phyloP scores from a whole-genome alignment of 2,113 vertebrate species.

The Myanophis thanlyinensis region DNA sequence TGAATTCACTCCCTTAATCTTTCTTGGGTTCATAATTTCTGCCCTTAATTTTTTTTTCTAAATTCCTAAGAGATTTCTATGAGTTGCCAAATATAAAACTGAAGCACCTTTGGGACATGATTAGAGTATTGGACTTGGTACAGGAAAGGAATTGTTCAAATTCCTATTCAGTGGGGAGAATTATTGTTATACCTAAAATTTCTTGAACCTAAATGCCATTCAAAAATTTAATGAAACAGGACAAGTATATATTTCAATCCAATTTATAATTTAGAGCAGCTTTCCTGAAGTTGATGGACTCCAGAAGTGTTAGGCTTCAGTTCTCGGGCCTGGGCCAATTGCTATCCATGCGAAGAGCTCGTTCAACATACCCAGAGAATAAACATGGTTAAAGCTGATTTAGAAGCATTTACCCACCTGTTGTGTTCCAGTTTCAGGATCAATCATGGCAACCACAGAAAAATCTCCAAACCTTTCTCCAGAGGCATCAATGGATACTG shows the following conservation, averaged over 20 bases:
- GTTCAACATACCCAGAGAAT: background rate
- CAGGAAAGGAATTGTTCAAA: background rate
- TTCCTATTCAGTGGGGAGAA: background rate
- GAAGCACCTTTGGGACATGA: background rate
- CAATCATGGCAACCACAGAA: slow-evolving; percentile 92
- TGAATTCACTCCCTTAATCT: background rate
- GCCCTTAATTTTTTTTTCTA: background rate
- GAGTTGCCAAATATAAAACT: background rate
- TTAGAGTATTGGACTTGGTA: background rate
- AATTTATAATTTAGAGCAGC: background rate
- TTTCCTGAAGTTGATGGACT: background rate
- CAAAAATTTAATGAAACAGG: background rate
- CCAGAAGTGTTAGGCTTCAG: background rate
- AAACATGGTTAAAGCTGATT: background rate
- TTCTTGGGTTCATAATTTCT: background rate
- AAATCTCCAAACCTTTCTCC: slow-evolving; percentile 95
- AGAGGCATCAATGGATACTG: slow-evolving; percentile 91
- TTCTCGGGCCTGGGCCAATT: background rate
- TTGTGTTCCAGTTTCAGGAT: slow-evolving; percentile 83
- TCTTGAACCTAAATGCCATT: background rate
- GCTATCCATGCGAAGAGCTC: background rate
- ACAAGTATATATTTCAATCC: background rate
- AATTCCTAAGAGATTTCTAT: background rate
- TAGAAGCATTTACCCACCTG: slow-evolving; percentile 80
- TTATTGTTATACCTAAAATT: background rate